A percentile compares a stretch with the other conserved stretches of the same genome.
Evolutionary conservation across 2,113 vertebrate genomes (phyloP).

Genomic region (Pollachius pollachius): DNA sequence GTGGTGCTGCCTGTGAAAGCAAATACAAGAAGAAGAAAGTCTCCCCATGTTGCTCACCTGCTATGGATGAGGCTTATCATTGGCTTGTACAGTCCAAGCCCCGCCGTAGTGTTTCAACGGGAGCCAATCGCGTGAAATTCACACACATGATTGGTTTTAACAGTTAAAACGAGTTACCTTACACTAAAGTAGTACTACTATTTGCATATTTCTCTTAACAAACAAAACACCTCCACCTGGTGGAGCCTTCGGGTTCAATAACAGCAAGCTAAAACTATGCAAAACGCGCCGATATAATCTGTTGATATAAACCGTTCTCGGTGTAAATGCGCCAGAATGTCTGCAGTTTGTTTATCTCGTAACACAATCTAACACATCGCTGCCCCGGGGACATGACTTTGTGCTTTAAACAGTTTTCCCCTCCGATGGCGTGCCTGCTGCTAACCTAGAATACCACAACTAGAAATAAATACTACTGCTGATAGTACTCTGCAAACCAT

Average conservation of each 20-base stretch:
- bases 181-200: neutral
- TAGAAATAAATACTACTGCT: slow-evolving; percentile 62
- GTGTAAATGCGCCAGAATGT: too few relatives aligned
- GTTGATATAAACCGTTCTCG: too few relatives aligned
- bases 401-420: slow-evolving; percentile 69
- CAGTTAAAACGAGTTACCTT: too few relatives aligned
- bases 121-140: too few relatives aligned
- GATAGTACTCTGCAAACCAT: slow-evolving; percentile 67
- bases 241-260: too few relatives aligned
- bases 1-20: slow-evolving; percentile 87
- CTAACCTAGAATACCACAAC: too few relatives aligned
- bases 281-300: too few relatives aligned
- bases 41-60: slow-evolving; percentile 67
- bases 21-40: slow-evolving; percentile 75
- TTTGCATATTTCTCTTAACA: neutral
- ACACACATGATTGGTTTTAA: too few relatives aligned
- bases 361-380: too few relatives aligned
- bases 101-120: too few relatives aligned
- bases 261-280: too few relatives aligned
- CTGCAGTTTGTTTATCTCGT: too few relatives aligned
- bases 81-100: slow-evolving; percentile 1
- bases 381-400: slow-evolving; percentile 43
- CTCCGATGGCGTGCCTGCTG: slow-evolving; percentile 33
- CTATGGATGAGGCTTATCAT: slow-evolving; percentile 71
- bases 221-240: neutral